Evolutionary conservation across 2,113 vertebrate genomes (phyloP).

Genomic region (Forbesichthys papilliferus): DNA sequence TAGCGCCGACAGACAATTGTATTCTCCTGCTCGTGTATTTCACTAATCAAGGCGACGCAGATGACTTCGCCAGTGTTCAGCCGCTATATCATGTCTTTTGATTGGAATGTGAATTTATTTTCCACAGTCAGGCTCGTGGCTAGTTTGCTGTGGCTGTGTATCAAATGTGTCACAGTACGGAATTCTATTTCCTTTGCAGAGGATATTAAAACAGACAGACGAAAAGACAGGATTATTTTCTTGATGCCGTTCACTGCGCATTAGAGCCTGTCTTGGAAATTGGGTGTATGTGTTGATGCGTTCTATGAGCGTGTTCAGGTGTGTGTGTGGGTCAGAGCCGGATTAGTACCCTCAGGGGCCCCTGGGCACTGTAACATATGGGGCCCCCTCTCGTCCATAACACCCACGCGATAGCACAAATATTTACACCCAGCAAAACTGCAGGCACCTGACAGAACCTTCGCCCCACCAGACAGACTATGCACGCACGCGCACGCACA

Average conservation of each 20-base stretch:
- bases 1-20: constrained; percentile 60
- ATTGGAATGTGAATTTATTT: constrained; percentile 68
- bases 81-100: constrained; percentile 63
- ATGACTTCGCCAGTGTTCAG: constrained; percentile 60
- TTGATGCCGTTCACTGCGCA: constrained; percentile 27
- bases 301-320: not conserved
- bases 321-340: not conserved
- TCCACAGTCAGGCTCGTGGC: constrained; percentile 51
- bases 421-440: too few species aligned
- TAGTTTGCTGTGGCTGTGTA: constrained; percentile 61
- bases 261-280: constrained; percentile 5
- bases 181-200: constrained; percentile 35
- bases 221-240: constrained; percentile 10
- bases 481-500: too few species aligned
- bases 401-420: too few species aligned
- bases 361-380: too few species aligned
- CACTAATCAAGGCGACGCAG: constrained; percentile 66
- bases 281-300: not conserved
- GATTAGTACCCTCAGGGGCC: too few species aligned
- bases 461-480: too few species aligned
- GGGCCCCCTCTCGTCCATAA: too few species aligned
- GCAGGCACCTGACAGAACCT: too few species aligned
- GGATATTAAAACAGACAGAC: constrained; percentile 18
- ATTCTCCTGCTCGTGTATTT: constrained; percentile 60
- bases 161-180: constrained; percentile 54